Evolutionary conservation across 1,140 invertebrate species (phyloP), one percentile per base, ranked within the genome.

Genomic region (Procambarus virginalis): DNA sequence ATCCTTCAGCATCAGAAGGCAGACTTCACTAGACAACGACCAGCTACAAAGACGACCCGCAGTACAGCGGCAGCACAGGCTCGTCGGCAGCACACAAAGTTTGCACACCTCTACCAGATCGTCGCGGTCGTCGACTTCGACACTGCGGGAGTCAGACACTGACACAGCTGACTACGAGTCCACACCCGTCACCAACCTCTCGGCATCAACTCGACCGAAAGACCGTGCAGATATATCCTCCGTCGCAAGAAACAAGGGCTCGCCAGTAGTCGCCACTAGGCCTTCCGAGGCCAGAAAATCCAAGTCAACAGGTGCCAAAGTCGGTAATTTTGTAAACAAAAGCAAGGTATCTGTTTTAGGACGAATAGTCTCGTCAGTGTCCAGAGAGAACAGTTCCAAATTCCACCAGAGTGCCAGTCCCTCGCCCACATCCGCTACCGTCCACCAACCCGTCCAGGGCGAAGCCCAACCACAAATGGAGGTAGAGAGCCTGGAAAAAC

Each of bases 161-260:
- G 84, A 86, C 77, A 48, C 58, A 0, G 76, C 84, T n/a, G 84
- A 86, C 84, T 68, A 48, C 46, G 84, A 86, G 58, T 86, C 84
- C 45, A 48, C 84, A 6, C 84, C 84, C n/a, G 34, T 86, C 12
- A 75, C 22, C 49, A n/a, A 64, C 58, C 55, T 34, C 20, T 14
- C 34, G 9, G 60, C 58, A 45, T 46, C 68, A 3, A 34, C 20
- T 3, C 68, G n/a, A 34, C 70, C 73, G 73, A 77, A 76, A 60
- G 12, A 68, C n/a, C 8, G 22, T 46, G 5, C 73, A 8, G 46
- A 46, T 6, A 6, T 70, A 20, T 58, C 70, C 34, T 45, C 70
- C 8, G 20, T 34, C 55, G 81, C 81, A 1, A 64, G 46, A 8
- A 70, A 49, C 82, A 58, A 20, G 5, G 22, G 48, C 48, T 14